Evolutionary conservation across 2,888 invertebrate species (phyloP), one percentile per base, ranked within the genome.

Genomic region (Agrotis puta): DNA sequence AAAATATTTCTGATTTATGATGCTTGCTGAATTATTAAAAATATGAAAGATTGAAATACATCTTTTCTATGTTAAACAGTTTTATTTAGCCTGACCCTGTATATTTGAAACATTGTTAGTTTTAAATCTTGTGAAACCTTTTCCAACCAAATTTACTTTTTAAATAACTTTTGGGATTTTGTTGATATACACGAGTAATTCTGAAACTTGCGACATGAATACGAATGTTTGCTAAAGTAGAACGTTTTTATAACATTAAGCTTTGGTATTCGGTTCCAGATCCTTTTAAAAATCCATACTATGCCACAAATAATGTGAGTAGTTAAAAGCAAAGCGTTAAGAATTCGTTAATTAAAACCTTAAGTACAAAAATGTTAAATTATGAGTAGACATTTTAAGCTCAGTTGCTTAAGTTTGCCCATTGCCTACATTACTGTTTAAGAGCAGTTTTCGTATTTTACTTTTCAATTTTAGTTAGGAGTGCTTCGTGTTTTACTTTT

Each of bases 381-480:
- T 20, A 59, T 59, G 43, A 50, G 24, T 43, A 33, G 48, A 20
- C 47, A 33, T 57, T 48, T 1, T 53, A 70, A 53, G 18, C 11
- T 57, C 27, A 22, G n/a, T 2, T 43, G 16, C n/a, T n/a, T 24
- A 20, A 13, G 24, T 39, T 24, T 50, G 45, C n/a, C 45, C 33
- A 22, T 54, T 22, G 54, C 43, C 43, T 59, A 27, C 68, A 54
- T 66, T 45, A 39, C 20, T 33, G 33, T 59, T 67, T 33, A 18
- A 16, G 20, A 68, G 20, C 48, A 39, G 56, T 61, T 74, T 45
- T 53, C 48, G 48, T 11, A 51, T 33, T 57, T 47, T 4, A 24
- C 14, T 43, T 74, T 54, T 16, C 5, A 50, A 50, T 56, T 50
- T 50, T 27, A 39, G n/a, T n/a, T n/a, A n/a, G n/a, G n/a, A n/a